These are phyloP conservation scores for Tryphoninae sp. DNA, from an alignment of 2,888 invertebrate genomes.

Conservation along the genomic window DNA sequence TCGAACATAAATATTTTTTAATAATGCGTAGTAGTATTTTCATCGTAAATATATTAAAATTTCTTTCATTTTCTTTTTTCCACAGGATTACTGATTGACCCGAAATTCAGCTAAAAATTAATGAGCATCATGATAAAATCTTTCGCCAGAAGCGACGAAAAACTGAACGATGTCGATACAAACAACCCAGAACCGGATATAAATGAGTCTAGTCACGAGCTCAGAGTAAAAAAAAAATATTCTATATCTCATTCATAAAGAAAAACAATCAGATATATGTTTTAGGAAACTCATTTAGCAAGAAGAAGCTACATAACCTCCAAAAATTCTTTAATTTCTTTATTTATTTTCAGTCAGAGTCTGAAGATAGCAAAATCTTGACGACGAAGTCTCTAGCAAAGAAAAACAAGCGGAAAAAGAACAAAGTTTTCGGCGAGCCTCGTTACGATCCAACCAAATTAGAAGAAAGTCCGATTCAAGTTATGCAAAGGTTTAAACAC, in stretches of 20 bases:
- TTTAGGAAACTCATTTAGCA: not conserved
- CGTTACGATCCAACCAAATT: constrained; percentile 85
- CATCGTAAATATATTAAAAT: no score
- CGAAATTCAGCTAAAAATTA: not conserved
- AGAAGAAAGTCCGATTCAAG: constrained; percentile 88
- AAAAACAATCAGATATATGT: not conserved
- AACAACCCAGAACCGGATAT: constrained; percentile 33
- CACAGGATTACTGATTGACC: not conserved
- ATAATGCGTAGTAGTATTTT: no score
- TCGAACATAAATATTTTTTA: no score
- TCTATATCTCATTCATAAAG: no score
- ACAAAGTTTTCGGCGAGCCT: constrained; percentile 80
- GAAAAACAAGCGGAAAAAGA: constrained; percentile 82
- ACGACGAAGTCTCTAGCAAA: constrained; percentile 74
- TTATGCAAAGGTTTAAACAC: constrained; percentile 86
- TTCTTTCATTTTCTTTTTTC: not conserved
- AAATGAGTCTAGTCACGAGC: constrained; percentile 25
- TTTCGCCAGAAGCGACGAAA: not conserved
- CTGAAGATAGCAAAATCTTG: constrained; percentile 77
- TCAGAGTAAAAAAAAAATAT: constrained; percentile 16
- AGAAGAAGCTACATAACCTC: constrained; percentile 37
- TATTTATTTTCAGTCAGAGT: constrained; percentile 78
- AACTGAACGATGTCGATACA: constrained; percentile 17
- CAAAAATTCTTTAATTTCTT: constrained; percentile 63
- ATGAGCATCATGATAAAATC: constrained; percentile 7